Evolutionary conservation across 2,797 vertebrate genomes (phyloP).

Genomic region (Carapus acus): DNA sequence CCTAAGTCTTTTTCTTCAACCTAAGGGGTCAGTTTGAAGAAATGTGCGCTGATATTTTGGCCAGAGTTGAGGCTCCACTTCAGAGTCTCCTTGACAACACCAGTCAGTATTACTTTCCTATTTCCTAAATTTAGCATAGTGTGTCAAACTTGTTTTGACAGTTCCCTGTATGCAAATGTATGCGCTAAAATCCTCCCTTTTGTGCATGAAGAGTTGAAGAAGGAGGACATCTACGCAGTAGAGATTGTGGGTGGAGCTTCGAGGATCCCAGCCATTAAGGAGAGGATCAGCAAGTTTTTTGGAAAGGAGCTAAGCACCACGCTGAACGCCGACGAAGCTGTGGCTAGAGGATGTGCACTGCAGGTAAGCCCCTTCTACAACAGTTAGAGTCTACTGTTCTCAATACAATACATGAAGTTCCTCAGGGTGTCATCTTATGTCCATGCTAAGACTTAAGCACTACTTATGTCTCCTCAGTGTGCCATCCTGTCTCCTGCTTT

Average conservation of each 20-base stretch:
- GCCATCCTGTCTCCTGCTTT: constrained; percentile 97
- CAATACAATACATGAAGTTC: background rate
- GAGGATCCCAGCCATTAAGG: constrained; percentile 91
- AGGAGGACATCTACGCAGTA: constrained; percentile 96
- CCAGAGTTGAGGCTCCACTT: constrained; percentile 87
- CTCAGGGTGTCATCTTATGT: background rate
- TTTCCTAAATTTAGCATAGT: too few relatives aligned
- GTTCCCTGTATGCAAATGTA: too few relatives aligned
- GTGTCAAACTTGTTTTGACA: too few relatives aligned
- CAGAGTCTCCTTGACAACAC: constrained; percentile 87
- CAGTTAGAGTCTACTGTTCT: too few relatives aligned
- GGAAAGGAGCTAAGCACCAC: constrained; percentile 95
- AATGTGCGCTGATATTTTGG: constrained; percentile 83
- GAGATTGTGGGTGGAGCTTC: constrained; percentile 97
- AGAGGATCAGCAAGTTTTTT: constrained; percentile 93
- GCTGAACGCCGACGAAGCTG: constrained; percentile 95
- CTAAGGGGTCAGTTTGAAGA: constrained; percentile 86
- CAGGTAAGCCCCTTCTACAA: constrained; percentile 72
- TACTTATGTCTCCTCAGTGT: constrained; percentile 73
- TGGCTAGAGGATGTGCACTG: constrained; percentile 92
- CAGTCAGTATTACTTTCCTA: constrained; percentile 77
- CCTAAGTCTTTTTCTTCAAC: constrained; percentile 19
- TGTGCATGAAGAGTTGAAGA: constrained; percentile 79
- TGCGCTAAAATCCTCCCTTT: constrained; percentile 6
- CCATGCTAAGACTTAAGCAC: background rate